Conservation (phyloP, 2,888 invertebrate genomes). For the Laothoe populi region DNA sequence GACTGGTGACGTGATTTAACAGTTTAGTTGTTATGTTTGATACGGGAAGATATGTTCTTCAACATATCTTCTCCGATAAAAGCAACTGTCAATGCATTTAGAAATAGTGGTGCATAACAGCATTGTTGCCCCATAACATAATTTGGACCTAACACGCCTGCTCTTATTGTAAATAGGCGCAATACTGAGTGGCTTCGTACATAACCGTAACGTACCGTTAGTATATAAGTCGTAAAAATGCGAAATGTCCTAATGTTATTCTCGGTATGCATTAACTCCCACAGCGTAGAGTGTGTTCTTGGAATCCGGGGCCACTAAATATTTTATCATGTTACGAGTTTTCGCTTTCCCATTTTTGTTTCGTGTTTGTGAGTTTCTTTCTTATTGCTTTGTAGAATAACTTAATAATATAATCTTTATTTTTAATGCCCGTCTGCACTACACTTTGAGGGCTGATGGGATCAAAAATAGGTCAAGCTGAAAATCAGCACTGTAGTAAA, state of each 20-base stretch:
- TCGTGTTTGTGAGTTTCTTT: background rate
- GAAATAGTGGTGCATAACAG: background rate
- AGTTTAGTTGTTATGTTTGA: no score
- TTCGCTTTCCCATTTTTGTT: background rate
- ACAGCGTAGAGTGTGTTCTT: conserved; percentile 6
- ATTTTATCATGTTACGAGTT: conserved; percentile 9
- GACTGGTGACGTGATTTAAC: no score
- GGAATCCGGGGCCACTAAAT: conserved; percentile 13
- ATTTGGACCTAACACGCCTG: background rate
- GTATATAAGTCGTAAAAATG: conserved; percentile 9
- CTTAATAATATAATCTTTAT: no score
- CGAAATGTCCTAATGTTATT: conserved; percentile 9
- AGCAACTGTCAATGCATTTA: background rate
- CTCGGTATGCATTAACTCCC: conserved; percentile 16
- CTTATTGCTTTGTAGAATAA: background rate
- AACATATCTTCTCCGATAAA: no score
- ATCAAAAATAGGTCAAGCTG: no score
- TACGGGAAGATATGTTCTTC: no score
- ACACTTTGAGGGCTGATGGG: no score
- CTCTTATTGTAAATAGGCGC: conserved; percentile 17
- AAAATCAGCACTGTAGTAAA: no score
- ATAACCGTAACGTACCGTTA: conserved; percentile 10
- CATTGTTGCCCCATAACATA: background rate
- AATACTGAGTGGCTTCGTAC: conserved; percentile 13
- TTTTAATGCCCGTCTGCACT: no score